These are phyloP conservation scores for Limanda limanda DNA, from an alignment of 2,113 vertebrate genomes.

Conservation along the genomic window DNA sequence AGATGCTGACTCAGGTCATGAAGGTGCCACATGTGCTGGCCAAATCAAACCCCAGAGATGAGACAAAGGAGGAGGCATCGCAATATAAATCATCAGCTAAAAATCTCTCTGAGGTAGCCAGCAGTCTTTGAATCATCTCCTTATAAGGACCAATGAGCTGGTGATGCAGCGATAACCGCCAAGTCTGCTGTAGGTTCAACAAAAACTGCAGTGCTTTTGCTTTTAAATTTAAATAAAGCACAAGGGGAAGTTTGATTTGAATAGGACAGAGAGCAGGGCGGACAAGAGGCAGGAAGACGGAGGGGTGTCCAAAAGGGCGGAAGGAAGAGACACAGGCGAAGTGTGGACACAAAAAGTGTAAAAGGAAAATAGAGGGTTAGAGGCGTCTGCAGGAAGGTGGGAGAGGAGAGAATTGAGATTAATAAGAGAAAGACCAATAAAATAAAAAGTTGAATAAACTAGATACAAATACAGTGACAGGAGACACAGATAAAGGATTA, in stretches of 20 bases:
- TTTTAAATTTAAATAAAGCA: conserved; percentile 6
- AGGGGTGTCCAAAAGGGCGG: conserved; percentile 1
- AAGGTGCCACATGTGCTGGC: conserved; percentile 11
- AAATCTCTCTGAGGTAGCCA: conserved; percentile 28
- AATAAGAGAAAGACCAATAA: background rate
- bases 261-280: conserved; percentile 17
- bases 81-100: conserved; percentile 53
- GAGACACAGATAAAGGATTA: too few species aligned
- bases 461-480: background rate
- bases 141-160: conserved; percentile 40
- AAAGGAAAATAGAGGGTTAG: background rate
- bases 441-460: background rate
- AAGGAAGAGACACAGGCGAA: conserved; percentile 13
- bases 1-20: conserved; percentile 33
- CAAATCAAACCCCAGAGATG: conserved; percentile 27
- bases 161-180: conserved; percentile 12
- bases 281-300: conserved; percentile 31
- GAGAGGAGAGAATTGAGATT: background rate
- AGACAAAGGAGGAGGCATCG: conserved; percentile 15
- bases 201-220: conserved; percentile 11
- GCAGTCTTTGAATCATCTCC: conserved; percentile 34
- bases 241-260: conserved; percentile 38
- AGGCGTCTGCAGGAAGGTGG: background rate
- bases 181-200: conserved; percentile 10
- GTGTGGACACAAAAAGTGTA: background rate